Evolutionary conservation across 2,797 vertebrate genomes (phyloP).

Genomic region (Sarcoramphus papa): DNA sequence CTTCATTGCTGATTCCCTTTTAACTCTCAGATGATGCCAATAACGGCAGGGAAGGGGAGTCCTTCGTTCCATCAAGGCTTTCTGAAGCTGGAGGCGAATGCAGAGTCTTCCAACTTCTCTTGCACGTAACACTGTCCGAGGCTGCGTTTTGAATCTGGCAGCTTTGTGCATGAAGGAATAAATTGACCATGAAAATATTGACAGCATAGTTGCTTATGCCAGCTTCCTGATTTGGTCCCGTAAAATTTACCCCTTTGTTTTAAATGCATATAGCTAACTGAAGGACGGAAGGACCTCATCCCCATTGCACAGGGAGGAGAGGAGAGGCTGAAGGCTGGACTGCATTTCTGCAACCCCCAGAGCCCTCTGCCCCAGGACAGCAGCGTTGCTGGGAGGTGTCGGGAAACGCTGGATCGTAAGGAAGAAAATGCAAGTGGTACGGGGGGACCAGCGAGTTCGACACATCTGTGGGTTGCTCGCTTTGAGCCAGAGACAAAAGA

Average conservation of each 20-base stretch:
- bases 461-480: not conserved
- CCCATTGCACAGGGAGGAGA: not conserved
- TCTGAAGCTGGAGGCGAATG: not conserved
- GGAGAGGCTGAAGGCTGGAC: not conserved
- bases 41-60: not conserved
- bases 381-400: not conserved
- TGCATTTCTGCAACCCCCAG: not conserved
- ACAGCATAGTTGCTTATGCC: not conserved
- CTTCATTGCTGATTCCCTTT: not conserved
- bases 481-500: not conserved
- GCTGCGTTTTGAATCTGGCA: not conserved
- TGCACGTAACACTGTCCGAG: not conserved
- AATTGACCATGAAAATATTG: not conserved
- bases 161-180: not conserved
- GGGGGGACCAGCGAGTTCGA: rapidly evolving
- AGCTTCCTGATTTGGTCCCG: not conserved
- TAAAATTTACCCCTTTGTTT: not conserved
- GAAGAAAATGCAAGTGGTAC: not conserved
- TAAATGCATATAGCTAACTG: not conserved
- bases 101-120: not conserved
- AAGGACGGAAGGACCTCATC: not conserved
- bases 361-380: not conserved
- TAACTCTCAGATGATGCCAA: not conserved
- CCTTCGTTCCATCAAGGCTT: not conserved
- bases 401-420: not conserved